These are phyloP conservation scores for Rhagoletis pomonella DNA, from an alignment of 1,140 invertebrate genomes.

Conservation along the genomic window DNA sequence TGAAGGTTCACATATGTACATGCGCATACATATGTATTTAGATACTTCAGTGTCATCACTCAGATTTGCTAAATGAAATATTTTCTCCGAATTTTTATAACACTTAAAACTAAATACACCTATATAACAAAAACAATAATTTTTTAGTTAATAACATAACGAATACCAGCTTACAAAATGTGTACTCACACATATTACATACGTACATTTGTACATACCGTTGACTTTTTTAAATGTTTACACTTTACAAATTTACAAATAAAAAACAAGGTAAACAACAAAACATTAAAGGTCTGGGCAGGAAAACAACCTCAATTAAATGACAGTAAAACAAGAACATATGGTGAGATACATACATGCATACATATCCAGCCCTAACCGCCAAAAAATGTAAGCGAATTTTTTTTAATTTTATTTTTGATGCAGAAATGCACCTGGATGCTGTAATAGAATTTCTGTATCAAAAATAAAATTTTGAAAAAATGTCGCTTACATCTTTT, in stretches of 20 bases:
- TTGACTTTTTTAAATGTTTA: slow-evolving; percentile 52
- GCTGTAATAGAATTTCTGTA: too few species aligned
- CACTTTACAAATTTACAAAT: slow-evolving; percentile 51
- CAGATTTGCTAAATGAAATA: neutral
- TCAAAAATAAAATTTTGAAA: neutral
- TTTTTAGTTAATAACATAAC: slow-evolving; percentile 39
- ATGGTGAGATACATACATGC: neutral
- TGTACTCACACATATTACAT: slow-evolving; percentile 20
- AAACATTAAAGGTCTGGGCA: neutral
- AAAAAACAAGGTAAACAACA: slow-evolving; percentile 36
- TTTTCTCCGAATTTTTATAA: neutral
- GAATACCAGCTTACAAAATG: neutral
- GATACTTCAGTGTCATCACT: too few species aligned
- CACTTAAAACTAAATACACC: slow-evolving; percentile 1
- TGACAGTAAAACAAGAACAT: neutral
- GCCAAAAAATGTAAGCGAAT: too few species aligned
- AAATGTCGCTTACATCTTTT: too few species aligned
- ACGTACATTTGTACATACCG: slow-evolving; percentile 46
- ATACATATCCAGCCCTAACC: too few species aligned
- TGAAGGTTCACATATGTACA: neutral
- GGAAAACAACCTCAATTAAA: neutral
- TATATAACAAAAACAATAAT: slow-evolving; percentile 40
- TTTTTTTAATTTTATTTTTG: too few species aligned
- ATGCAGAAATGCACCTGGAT: too few species aligned
- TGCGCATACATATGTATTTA: neutral